Base-by-base conservation (phyloP, 2,797 vertebrate genomes). In the Notamacropus eugenii region DNA sequence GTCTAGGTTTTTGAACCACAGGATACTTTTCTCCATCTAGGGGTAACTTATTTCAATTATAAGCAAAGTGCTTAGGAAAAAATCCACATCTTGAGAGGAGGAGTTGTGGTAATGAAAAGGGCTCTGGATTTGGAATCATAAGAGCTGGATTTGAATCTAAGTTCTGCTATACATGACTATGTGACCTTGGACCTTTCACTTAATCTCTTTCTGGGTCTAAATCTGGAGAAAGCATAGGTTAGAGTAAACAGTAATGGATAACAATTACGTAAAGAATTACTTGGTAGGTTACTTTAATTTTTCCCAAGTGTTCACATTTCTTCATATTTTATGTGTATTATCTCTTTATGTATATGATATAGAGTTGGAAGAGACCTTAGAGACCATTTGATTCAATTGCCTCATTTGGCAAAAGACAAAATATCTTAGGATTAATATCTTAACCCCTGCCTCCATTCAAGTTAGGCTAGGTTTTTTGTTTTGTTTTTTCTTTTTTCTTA, bases 231-330 rank as follows among this genome's bases (percentile, higher is more conserved):
- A 54, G 1, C 56, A 93, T 90, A 52, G 90, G 46, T 19, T 67
- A 96, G 74, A 95, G 92, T 91, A 55, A 90, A 93, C 90, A 94
- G 12, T 74, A n/a, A 34, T 74, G 82, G 12, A 82, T 92, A 93
- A 67, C 50, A 90, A 92, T 67, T n/a, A 93, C 12, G 22, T 46
- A 92, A 92, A 11, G n/a, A 1, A 9, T 59, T 90, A 50, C 46
- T 10, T 90, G n/a, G 27, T 54, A 12, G 55, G n/a, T 55, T 16
- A 4, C 16, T 92, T 1, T 40, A 24, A 2, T 50, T 50, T 93
- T 27, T 58, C 29, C 22, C 57, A 34, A 0, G 29, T 91, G 0
- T 90, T 2, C 87, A 5, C 90, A 14, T 95, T 95, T 91, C 54
- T 92, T 93, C 59, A n/a, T 91, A 24, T 50, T 16, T 96, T 82